A percentile compares a stretch with the other conserved stretches of the same genome.
phyloP scores from a whole-genome alignment of 2,113 vertebrate genomes.

The Ibidorhyncha struthersii region DNA sequence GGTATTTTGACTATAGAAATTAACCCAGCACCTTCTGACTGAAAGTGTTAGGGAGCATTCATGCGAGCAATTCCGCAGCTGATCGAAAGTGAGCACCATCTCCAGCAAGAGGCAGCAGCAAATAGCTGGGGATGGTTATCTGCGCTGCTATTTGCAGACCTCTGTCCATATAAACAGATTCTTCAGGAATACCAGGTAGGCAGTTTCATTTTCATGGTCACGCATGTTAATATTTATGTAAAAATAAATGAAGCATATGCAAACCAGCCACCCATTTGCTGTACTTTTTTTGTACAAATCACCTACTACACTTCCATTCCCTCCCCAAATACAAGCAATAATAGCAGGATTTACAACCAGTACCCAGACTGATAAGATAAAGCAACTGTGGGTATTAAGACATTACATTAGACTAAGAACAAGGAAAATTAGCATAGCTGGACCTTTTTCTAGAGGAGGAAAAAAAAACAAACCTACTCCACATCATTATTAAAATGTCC shows the following conservation, averaged over 20 bases:
- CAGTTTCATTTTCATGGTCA: neutral
- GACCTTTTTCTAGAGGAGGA: neutral
- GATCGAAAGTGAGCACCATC: neutral
- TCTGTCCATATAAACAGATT: neutral
- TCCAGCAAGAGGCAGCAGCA: neutral
- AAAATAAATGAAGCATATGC: neutral
- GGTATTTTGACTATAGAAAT: neutral
- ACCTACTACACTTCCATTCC: neutral
- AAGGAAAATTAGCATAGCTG: neutral
- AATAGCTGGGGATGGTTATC: neutral
- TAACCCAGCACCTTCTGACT: neutral
- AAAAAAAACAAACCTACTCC: neutral
- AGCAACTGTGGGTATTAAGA: neutral
- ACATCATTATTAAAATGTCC: neutral
- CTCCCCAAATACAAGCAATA: neutral
- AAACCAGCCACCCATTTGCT: neutral
- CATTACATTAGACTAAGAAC: neutral
- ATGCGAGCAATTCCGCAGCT: rapidly evolving
- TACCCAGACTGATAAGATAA: neutral
- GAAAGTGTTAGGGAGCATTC: neutral
- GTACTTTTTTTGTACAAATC: neutral
- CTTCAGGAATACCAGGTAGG: neutral
- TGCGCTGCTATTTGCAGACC: neutral
- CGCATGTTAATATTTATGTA: neutral
- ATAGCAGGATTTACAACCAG: neutral